Conservation (phyloP, 1,140 invertebrate species). For the Tetranychus cinnabarinus region DNA sequence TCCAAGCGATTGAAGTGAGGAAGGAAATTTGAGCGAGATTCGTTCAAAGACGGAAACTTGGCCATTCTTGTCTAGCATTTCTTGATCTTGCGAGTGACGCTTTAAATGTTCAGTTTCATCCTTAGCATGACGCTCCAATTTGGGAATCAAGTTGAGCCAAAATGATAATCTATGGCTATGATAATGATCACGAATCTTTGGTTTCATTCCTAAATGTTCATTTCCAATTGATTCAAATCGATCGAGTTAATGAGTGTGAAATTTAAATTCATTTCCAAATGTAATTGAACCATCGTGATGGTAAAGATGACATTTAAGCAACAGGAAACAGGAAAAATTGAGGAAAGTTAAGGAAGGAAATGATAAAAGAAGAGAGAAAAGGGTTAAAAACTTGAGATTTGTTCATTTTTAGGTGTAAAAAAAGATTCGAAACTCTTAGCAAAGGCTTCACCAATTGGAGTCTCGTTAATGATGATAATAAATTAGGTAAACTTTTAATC, state of each 20-base stretch:
- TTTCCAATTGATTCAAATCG: too few species aligned
- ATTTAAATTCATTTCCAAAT: too few species aligned
- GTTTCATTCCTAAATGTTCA: conserved; percentile 41
- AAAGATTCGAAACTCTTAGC: too few species aligned
- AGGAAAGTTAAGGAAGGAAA: too few species aligned
- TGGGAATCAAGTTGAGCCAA: conserved; percentile 83
- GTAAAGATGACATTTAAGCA: not conserved
- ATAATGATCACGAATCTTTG: conserved; percentile 77
- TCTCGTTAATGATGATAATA: too few species aligned
- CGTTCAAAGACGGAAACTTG: not conserved
- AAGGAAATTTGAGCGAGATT: not conserved
- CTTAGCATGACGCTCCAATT: conserved; percentile 28
- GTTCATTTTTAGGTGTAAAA: too few species aligned
- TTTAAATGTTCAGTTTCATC: not conserved
- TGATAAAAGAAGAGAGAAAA: too few species aligned
- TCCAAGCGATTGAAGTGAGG: not conserved
- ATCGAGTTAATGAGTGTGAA: too few species aligned
- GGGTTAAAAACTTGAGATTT: too few species aligned
- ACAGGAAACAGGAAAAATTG: too few species aligned
- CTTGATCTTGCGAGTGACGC: not conserved
- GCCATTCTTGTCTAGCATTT: not conserved
- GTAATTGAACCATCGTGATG: not conserved
- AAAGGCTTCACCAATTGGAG: too few species aligned
- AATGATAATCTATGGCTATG: conserved; percentile 80
- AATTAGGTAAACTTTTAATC: too few species aligned